Evolutionary conservation across 2,113 vertebrate genomes (phyloP).

Genomic region (Prietella phreatophila): DNA sequence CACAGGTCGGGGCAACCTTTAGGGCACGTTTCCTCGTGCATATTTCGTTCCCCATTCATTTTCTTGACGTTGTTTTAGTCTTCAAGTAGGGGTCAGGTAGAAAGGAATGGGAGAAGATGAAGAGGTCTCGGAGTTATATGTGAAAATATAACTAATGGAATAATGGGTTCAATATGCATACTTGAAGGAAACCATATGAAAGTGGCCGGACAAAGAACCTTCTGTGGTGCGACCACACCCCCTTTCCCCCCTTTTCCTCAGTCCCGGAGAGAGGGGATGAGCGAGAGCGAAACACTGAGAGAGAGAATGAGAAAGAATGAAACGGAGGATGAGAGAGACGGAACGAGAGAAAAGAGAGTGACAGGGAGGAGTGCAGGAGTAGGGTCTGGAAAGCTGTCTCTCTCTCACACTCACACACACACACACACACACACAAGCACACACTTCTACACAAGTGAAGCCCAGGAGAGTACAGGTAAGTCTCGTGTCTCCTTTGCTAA

Average conservation of each 20-base stretch:
- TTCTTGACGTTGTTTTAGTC: neutral
- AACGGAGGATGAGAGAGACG: slow-evolving; percentile 30
- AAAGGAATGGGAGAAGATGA: neutral
- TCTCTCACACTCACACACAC: slow-evolving; percentile 54
- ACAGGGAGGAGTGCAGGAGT: slow-evolving; percentile 51
- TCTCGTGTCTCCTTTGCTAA: slow-evolving; percentile 21
- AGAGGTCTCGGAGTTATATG: slow-evolving; percentile 50
- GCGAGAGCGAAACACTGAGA: slow-evolving; percentile 28
- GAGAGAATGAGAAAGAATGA: slow-evolving; percentile 39
- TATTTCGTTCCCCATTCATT: neutral
- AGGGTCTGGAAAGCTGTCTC: slow-evolving; percentile 68
- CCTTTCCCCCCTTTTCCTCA: slow-evolving; percentile 58
- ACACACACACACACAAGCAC: slow-evolving; percentile 17
- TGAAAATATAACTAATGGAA: slow-evolving; percentile 71
- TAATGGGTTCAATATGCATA: slow-evolving; percentile 81
- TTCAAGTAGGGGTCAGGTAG: slow-evolving; percentile 12
- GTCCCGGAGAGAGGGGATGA: slow-evolving; percentile 57
- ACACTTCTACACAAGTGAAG: slow-evolving; percentile 20
- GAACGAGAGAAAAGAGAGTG: slow-evolving; percentile 22
- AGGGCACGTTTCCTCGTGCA: slow-evolving; percentile 29
- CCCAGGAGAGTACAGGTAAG: slow-evolving; percentile 57
- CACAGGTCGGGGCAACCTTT: neutral
- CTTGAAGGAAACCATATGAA: slow-evolving; percentile 81
- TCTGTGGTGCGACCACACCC: slow-evolving; percentile 66
- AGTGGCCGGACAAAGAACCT: slow-evolving; percentile 74